Conservation (phyloP, 2,797 vertebrate species). For the Melanogrammus aeglefinus region DNA sequence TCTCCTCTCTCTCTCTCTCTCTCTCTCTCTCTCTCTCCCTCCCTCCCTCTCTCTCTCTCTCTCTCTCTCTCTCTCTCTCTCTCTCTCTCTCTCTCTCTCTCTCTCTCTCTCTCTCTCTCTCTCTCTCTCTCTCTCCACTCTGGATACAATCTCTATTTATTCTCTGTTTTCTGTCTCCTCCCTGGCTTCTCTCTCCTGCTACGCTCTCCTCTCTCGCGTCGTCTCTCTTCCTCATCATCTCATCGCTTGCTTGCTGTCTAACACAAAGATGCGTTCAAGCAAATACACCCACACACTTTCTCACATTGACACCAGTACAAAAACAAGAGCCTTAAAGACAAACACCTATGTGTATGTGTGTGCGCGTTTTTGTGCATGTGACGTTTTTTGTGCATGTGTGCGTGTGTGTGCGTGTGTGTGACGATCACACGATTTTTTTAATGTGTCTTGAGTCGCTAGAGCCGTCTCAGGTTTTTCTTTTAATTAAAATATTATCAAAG, state of each 20-base stretch:
- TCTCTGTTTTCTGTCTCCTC: neutral
- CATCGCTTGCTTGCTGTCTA: conserved; percentile 53
- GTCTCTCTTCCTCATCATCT: conserved; percentile 41
- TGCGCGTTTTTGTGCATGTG: neutral
- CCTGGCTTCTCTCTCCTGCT: neutral
- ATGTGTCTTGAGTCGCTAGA: conserved; percentile 62
- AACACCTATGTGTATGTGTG: conserved; percentile 12
- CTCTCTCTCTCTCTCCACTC: conserved; percentile 4
- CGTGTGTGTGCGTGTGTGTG: conserved; percentile 59
- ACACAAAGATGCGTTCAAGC: conserved; percentile 69
- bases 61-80: conserved; percentile 45
- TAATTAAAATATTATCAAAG: conserved; percentile 51
- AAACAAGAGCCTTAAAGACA: conserved; percentile 70
- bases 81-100: conserved; percentile 28
- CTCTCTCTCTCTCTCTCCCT: too few species aligned
- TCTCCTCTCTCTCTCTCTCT: too few species aligned
- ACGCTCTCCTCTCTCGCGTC: neutral
- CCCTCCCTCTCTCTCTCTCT: too few species aligned
- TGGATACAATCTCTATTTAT: neutral
- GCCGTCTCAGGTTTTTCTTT: conserved; percentile 46
- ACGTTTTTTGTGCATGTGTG: too few species aligned
- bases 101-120: neutral
- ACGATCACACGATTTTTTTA: conserved; percentile 62
- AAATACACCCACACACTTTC: conserved; percentile 68
- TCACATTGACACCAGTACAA: conserved; percentile 65